Base-by-base conservation (phyloP, 2,797 vertebrate species). In the Psittacula derbiana region DNA sequence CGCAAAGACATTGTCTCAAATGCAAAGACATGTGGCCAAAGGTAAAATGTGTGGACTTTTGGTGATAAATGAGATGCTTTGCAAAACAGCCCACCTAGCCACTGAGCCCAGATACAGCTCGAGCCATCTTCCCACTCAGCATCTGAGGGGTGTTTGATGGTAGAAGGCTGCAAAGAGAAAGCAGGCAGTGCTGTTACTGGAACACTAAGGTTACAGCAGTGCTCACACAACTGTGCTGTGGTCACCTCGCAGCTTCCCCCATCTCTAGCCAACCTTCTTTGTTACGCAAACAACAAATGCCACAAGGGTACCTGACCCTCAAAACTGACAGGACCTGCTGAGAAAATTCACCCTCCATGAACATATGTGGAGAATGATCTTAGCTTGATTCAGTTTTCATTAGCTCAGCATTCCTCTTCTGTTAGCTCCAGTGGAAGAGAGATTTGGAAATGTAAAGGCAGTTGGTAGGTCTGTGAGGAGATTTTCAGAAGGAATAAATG, bases 121-220 rank as follows among this genome's bases (percentile, higher is more conserved):
- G 1, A 64, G 44, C 43, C 31, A 75, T 36, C 10, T 41, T 67
- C 6, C 36, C 19, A 2, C 11, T 23, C 58, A 40, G 19, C 11
- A 71, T 1, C 0, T 5, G 6, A 1, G 1, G 31, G 5, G n/a
- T 0, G 3, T 62, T 47, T 0, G 18, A 47, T 36, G 16, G 28
- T 23, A 62, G 14, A 61, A 47, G 14, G 23, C 28, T 62, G 46
- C 0, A 3, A 69, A 30, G 25, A 38, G 52, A 66, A 80, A 31
- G 4, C 27, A 57, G 53, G 38, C 41, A 75, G 28, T 11, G 24
- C 31, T 52, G 16, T 78, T 75, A 60, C 0, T 2, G 89, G 50
- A 92, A 58, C 1, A 0, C 33, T 58, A 61, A 28, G 28, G 28
- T 36, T 70, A 38, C 10, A 5, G 43, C 30, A 67, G 36, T 0